These are phyloP conservation scores for Micrasema minimum DNA, from an alignment of 1,140 invertebrate genomes.

Conservation along the genomic window DNA sequence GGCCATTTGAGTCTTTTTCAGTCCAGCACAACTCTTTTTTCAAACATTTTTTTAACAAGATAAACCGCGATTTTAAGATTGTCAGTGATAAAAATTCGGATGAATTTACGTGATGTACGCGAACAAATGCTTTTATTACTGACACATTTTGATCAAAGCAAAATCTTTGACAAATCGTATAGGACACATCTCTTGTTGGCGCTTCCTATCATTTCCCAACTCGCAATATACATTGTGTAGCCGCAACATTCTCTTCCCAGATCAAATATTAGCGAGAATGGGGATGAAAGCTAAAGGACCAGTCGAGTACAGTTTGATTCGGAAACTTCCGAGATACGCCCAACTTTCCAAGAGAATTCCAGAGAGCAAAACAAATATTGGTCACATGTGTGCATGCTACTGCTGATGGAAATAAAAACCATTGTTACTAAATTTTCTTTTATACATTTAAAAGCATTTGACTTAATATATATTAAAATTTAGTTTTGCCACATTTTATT, in stretches of 20 bases:
- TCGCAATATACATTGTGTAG: no score
- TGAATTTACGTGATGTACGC: no score
- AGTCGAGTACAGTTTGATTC: conserved; percentile 23
- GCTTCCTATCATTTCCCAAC: no score
- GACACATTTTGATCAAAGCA: no score
- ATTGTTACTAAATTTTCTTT: background rate
- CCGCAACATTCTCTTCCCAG: conserved; percentile 11
- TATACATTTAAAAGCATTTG: background rate
- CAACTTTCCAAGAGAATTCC: conserved; percentile 3
- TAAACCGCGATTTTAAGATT: no score
- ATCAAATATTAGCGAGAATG: conserved; percentile 24
- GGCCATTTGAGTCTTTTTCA: no score
- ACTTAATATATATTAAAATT: background rate
- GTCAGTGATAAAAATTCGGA: no score
- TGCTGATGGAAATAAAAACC: background rate
- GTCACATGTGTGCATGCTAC: background rate
- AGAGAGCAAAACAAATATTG: background rate
- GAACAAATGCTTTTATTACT: no score
- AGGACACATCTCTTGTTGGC: no score
- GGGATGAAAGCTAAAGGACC: conserved; percentile 15
- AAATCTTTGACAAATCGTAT: no score
- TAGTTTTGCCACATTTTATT: background rate
- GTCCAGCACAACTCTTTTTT: no score
- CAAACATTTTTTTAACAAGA: no score
- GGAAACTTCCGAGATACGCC: background rate